These are phyloP conservation scores for Xiphophorus hellerii DNA, from an alignment of 2,113 vertebrate genomes.

Conservation along the genomic window DNA sequence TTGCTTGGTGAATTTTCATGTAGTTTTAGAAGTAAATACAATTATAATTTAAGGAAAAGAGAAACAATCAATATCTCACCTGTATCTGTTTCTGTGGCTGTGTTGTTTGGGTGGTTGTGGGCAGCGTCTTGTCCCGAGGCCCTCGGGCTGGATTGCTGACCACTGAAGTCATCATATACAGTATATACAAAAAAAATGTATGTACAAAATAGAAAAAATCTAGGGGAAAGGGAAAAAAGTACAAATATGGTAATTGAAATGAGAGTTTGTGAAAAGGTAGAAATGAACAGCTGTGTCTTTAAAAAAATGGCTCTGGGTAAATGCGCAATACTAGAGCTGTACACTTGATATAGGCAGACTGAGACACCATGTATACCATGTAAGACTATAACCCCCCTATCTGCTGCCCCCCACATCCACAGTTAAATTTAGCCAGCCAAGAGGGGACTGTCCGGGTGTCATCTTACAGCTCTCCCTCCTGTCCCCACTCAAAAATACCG, in stretches of 20 bases:
- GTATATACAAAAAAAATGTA: slow-evolving; percentile 99
- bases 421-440: slow-evolving; percentile 80
- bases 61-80: slow-evolving; percentile 71
- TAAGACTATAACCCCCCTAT: slow-evolving; percentile 76
- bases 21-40: neutral
- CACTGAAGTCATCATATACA: slow-evolving; percentile 99
- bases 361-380: slow-evolving; percentile 59
- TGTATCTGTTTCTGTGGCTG: slow-evolving; percentile 96
- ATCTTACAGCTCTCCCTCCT: slow-evolving; percentile 68
- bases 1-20: neutral
- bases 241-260: neutral
- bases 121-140: slow-evolving; percentile 89
- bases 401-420: slow-evolving; percentile 58
- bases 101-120: slow-evolving; percentile 83
- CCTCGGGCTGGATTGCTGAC: slow-evolving; percentile 91
- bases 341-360: slow-evolving; percentile 24
- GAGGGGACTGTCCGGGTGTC: slow-evolving; percentile 75
- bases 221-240: slow-evolving; percentile 65
- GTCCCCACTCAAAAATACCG: slow-evolving; percentile 54
- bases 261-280: neutral
- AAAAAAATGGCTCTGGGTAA: neutral
- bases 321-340: slow-evolving; percentile 7
- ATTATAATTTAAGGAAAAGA: neutral
- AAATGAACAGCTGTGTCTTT: neutral
- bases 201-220: slow-evolving; percentile 99